Evolutionary conservation across 2,888 invertebrate genomes (phyloP).

Genomic region (Macrosoma leucophasiata): DNA sequence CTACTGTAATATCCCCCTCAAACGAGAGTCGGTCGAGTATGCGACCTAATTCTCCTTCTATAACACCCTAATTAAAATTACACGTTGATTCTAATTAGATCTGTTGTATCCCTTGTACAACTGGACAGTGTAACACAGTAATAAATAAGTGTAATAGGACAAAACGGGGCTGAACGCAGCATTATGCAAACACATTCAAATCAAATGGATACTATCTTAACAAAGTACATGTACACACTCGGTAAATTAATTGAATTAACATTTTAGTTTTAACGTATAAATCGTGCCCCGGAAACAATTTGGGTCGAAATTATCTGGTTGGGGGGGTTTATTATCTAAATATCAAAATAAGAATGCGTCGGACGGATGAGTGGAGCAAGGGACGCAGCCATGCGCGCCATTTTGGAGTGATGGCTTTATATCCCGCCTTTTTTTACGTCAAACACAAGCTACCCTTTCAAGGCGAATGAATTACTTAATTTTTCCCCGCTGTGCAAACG

Average conservation of each 20-base stretch:
- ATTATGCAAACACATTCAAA: constrained; percentile 42
- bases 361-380: constrained; percentile 46
- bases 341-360: constrained; percentile 64
- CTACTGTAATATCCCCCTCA: too few species aligned
- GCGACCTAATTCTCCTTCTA: too few species aligned
- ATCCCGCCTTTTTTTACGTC: constrained; percentile 62
- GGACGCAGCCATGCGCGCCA: constrained; percentile 58
- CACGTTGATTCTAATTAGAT: too few species aligned
- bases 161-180: constrained; percentile 34
- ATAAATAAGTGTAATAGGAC: too few species aligned
- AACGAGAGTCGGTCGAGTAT: too few species aligned
- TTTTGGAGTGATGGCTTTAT: constrained; percentile 57
- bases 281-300: constrained; percentile 66
- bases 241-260: constrained; percentile 46
- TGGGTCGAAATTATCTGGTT: too few species aligned
- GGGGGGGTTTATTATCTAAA: constrained; percentile 66
- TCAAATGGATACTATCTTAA: constrained; percentile 50
- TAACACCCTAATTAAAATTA: too few species aligned
- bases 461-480: constrained; percentile 71
- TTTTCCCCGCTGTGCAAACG: constrained; percentile 59
- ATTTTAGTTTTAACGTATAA: constrained; percentile 49
- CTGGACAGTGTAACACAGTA: too few species aligned
- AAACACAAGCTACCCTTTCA: constrained; percentile 68
- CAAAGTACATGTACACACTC: constrained; percentile 42
- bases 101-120: too few species aligned